Evolutionary conservation across 1,140 invertebrate genomes (phyloP).

Genomic region (Lucilia sericata): DNA sequence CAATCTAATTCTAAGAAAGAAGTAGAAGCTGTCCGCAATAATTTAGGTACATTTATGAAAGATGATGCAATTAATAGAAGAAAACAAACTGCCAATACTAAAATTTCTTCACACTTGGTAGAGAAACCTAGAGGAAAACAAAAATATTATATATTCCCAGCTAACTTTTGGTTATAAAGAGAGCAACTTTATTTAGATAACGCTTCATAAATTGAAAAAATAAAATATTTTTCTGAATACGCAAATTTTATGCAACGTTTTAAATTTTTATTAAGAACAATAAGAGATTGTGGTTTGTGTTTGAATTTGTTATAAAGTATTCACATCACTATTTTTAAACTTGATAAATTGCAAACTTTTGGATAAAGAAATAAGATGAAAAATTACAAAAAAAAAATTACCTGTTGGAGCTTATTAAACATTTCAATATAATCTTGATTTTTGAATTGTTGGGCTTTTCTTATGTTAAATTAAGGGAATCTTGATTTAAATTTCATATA

Average conservation of each 20-base stretch:
- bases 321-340: too few relatives aligned
- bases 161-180: conserved; percentile 9
- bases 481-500: background rate
- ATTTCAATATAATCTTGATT: too few relatives aligned
- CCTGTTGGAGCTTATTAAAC: background rate
- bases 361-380: background rate
- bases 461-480: background rate
- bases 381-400: background rate
- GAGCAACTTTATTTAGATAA: background rate
- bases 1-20: background rate
- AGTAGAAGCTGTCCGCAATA: conserved; percentile 57
- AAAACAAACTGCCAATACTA: conserved; percentile 52
- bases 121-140: background rate
- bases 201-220: background rate
- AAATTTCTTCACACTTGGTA: conserved; percentile 28
- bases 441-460: background rate
- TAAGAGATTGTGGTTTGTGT: background rate
- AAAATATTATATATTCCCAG: conserved; percentile 29
- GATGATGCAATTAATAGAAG: conserved; percentile 55
- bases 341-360: too few relatives aligned
- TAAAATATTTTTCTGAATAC: background rate
- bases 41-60: conserved; percentile 55
- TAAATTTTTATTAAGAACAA: background rate
- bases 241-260: background rate
- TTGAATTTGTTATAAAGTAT: background rate